Conservation (phyloP, 2,113 vertebrate species). For the Corythaeola cristata region DNA sequence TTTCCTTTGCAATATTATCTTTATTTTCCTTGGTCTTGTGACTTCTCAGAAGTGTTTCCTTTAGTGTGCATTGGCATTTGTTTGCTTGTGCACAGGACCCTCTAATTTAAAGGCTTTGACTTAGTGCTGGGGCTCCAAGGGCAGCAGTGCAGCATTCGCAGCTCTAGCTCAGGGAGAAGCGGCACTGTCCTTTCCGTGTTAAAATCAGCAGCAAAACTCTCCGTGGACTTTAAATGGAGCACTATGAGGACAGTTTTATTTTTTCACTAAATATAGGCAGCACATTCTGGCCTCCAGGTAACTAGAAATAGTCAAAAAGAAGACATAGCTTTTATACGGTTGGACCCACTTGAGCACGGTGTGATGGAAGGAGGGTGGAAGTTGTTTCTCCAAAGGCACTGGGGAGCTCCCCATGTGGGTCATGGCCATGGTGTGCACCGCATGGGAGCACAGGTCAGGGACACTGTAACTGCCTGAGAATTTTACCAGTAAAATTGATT, state of each 20-base stretch:
- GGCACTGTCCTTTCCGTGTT: background rate
- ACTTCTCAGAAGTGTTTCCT: background rate
- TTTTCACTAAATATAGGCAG: background rate
- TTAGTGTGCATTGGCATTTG: background rate
- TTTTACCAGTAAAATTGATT: background rate
- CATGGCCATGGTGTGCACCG: background rate
- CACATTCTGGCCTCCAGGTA: background rate
- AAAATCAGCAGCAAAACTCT: constrained; percentile 2
- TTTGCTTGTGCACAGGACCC: background rate
- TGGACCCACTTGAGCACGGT: background rate
- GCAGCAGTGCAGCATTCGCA: background rate
- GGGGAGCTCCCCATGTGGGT: background rate
- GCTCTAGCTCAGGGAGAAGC: background rate
- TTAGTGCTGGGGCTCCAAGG: constrained; percentile 3
- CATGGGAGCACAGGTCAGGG: background rate
- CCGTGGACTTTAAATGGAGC: background rate
- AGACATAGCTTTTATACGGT: background rate
- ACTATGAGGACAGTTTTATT: background rate
- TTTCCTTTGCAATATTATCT: background rate
- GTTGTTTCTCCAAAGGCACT: background rate
- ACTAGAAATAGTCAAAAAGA: background rate
- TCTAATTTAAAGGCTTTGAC: constrained; percentile 16
- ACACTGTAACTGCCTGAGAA: background rate
- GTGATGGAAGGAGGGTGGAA: background rate
- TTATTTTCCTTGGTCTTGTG: background rate